phyloP scores from a whole-genome alignment of 2,113 vertebrate species.

The Neogobius melanostomus region DNA sequence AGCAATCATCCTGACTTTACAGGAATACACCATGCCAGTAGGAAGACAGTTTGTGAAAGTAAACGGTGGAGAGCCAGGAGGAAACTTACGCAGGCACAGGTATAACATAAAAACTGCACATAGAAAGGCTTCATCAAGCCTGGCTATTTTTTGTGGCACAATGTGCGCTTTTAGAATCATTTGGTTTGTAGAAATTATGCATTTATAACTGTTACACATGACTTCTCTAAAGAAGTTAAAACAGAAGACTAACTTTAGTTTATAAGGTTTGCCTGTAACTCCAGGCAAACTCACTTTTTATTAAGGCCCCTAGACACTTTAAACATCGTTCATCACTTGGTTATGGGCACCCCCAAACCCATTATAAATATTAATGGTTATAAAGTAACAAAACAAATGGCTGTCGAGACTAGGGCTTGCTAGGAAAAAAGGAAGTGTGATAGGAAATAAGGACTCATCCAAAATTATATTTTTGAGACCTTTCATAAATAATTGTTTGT shows the following conservation, averaged over 20 bases:
- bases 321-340: background rate
- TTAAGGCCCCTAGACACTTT: background rate
- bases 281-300: background rate
- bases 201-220: background rate
- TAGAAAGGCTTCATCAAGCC: no score
- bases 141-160: no score
- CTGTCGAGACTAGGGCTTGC: background rate
- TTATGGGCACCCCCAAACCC: background rate
- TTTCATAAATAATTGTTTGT: no score
- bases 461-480: no score
- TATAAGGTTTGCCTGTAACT: background rate
- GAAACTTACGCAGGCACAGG: no score
- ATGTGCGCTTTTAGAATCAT: no score
- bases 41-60: constrained; percentile 30
- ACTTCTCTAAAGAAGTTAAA: background rate
- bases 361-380: constrained; percentile 2
- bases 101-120: no score
- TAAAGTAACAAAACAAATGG: constrained; percentile 1
- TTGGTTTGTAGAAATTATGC: no score
- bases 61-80: constrained; percentile 13
- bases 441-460: no score
- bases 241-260: background rate
- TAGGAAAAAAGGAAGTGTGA: background rate
- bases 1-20: constrained; percentile 13
- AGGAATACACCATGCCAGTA: constrained; percentile 25